These are phyloP conservation scores for Butastur rufipennis DNA, from an alignment of 2,113 vertebrate species.

Conservation along the genomic window DNA sequence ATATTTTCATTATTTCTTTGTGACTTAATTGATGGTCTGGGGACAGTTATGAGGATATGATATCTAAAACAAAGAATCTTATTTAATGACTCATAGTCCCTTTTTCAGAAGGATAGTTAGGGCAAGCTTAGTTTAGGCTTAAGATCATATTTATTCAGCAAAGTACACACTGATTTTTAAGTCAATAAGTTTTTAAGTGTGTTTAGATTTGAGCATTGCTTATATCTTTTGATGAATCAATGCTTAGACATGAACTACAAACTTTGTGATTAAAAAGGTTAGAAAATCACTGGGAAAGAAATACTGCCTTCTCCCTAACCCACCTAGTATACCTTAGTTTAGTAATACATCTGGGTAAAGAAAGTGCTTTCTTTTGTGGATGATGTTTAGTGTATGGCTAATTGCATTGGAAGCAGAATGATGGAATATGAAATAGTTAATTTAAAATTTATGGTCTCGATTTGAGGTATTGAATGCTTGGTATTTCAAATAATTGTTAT, in stretches of 20 bases:
- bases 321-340: not conserved
- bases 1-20: not conserved
- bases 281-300: not conserved
- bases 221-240: not conserved
- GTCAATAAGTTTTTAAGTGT: not conserved
- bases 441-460: not conserved
- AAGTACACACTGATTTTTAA: not conserved
- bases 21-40: not conserved
- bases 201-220: not conserved
- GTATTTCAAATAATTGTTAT: not conserved
- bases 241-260: not conserved
- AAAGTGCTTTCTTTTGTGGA: not conserved
- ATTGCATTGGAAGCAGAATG: not conserved
- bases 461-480: not conserved
- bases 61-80: not conserved
- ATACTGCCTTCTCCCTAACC: not conserved
- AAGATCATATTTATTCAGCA: not conserved
- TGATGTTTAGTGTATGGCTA: not conserved
- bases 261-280: not conserved
- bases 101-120: not conserved
- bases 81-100: not conserved
- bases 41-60: not conserved
- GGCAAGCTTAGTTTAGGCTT: not conserved
- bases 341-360: not conserved
- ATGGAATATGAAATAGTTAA: not conserved